Evolutionary conservation across 2,888 invertebrate genomes (phyloP).

Genomic region (Cosmia trapezina): DNA sequence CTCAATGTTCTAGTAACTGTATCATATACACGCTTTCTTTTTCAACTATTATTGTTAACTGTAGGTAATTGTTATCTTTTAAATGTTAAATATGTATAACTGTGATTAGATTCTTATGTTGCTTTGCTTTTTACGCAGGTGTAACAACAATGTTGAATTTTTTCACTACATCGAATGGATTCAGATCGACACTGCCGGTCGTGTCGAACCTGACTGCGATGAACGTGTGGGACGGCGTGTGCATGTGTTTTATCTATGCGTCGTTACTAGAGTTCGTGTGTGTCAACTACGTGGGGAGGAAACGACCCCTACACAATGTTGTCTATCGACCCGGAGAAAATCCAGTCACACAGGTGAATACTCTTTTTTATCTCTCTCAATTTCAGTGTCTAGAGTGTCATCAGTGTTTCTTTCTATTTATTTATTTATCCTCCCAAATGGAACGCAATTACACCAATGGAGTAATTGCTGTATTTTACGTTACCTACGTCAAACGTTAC

Average conservation of each 20-base stretch:
- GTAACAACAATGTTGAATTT: constrained; percentile 99
- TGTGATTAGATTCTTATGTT: constrained; percentile 41
- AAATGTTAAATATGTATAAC: neutral
- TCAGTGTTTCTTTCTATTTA: constrained; percentile 27
- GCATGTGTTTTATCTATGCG: constrained; percentile 99
- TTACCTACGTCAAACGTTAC: constrained; percentile 1
- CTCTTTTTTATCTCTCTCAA: constrained; percentile 41
- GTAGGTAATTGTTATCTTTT: constrained; percentile 17
- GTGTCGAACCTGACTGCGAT: constrained; percentile 98
- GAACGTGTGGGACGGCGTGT: constrained; percentile 99
- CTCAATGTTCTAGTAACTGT: constrained; percentile 50
- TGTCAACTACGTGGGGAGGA: constrained; percentile 98
- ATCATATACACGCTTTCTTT: constrained; percentile 61
- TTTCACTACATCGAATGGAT: constrained; percentile 98
- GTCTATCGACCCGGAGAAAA: constrained; percentile 97
- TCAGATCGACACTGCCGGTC: constrained; percentile 97
- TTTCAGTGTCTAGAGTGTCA: constrained; percentile 49
- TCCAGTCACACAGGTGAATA: constrained; percentile 96
- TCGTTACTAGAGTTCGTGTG: constrained; percentile 98
- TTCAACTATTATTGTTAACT: constrained; percentile 24
- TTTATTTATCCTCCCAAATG: no score
- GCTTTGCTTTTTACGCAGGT: constrained; percentile 90
- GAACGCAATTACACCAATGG: no score
- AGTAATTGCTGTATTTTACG: neutral
- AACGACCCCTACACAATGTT: constrained; percentile 96